Evolutionary conservation across 1,140 invertebrate genomes (phyloP).

Genomic region (Sitophilus oryzae): DNA sequence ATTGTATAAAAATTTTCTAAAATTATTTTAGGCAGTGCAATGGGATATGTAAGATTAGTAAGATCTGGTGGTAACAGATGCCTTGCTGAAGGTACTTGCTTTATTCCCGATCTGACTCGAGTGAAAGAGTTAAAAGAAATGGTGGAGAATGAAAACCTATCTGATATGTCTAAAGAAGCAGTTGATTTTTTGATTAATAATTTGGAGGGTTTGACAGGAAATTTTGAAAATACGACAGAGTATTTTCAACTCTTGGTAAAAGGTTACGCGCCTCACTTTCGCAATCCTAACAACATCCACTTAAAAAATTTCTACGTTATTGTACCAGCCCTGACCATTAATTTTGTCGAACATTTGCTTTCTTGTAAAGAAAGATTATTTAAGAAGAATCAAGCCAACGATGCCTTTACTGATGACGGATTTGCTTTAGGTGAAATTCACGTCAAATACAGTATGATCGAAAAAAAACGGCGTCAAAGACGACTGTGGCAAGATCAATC

Average conservation of each 20-base stretch:
- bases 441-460: not conserved
- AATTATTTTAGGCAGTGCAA: conserved; percentile 70
- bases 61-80: conserved; percentile 90
- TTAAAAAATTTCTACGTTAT: conserved; percentile 92
- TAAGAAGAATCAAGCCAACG: conserved; percentile 78
- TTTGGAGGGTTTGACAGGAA: conserved; percentile 71
- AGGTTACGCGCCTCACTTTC: conserved; percentile 85
- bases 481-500: too few relatives aligned
- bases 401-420: conserved; percentile 95
- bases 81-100: conserved; percentile 83
- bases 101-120: conserved; percentile 79
- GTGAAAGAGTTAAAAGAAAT: conserved; percentile 57
- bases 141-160: conserved; percentile 53
- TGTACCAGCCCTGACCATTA: conserved; percentile 88
- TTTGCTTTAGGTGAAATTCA: conserved; percentile 82
- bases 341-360: conserved; percentile 91
- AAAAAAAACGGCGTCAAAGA: too few relatives aligned
- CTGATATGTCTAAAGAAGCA: conserved; percentile 56
- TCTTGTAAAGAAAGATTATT: conserved; percentile 87
- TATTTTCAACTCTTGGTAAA: conserved; percentile 93
- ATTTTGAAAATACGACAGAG: conserved; percentile 89
- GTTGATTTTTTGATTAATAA: conserved; percentile 70
- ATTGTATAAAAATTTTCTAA: not conserved
- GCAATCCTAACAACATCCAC: conserved; percentile 83
- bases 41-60: conserved; percentile 94